These are phyloP conservation scores for Drosophila mulleri DNA, from an alignment of 2,888 invertebrate genomes.

Conservation along the genomic window DNA sequence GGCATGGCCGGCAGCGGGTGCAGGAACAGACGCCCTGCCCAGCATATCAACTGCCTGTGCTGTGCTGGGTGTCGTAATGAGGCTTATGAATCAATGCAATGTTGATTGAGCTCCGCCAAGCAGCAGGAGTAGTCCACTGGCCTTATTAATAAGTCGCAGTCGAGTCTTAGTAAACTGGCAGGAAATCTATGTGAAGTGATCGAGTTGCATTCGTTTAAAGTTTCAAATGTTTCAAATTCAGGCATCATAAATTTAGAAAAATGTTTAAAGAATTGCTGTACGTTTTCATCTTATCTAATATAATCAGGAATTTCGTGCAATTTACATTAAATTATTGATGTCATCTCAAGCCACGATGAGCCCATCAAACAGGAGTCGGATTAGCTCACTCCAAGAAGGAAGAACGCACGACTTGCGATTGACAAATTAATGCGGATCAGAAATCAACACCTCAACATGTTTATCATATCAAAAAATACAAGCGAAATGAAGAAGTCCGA, in stretches of 20 bases:
- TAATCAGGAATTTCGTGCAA: neutral
- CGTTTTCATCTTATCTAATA: neutral
- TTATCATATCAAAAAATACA: constrained; percentile 56
- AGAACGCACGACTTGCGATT: constrained; percentile 64
- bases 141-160: constrained; percentile 44
- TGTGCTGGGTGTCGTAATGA: constrained; percentile 71
- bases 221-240: neutral
- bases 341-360: neutral
- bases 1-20: constrained; percentile 37
- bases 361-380: constrained; percentile 3
- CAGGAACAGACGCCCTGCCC: constrained; percentile 41
- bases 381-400: neutral
- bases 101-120: constrained; percentile 62
- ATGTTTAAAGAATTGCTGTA: neutral
- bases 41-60: constrained; percentile 32
- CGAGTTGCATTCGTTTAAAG: neutral
- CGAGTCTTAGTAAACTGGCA: neutral
- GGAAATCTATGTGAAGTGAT: neutral
- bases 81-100: constrained; percentile 76
- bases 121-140: constrained; percentile 21
- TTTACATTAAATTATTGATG: neutral
- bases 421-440: constrained; percentile 78
- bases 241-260: neutral
- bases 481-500: neutral
- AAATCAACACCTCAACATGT: constrained; percentile 75